Evolutionary conservation across 2,888 invertebrate species (phyloP).

Genomic region (Aphodius sticticus): DNA sequence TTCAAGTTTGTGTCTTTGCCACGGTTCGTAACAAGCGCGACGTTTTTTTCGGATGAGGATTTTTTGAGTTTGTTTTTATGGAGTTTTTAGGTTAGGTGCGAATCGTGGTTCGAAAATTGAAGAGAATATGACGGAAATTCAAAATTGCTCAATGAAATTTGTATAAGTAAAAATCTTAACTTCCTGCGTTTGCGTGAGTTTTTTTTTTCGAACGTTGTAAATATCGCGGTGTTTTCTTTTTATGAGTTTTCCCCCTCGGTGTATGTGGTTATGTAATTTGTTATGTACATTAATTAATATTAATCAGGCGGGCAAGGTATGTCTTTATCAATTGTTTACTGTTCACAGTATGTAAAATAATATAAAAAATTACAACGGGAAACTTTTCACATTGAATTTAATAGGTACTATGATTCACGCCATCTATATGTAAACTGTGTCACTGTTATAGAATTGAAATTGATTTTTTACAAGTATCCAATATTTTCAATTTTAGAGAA

Average conservation of each 20-base stretch:
- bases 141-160: not conserved
- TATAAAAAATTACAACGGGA: no score
- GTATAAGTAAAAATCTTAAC: not conserved
- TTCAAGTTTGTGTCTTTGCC: not conserved
- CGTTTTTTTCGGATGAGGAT: not conserved
- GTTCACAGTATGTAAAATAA: not conserved
- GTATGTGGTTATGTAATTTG: slow-evolving; percentile 4
- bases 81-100: not conserved
- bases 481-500: no score
- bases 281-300: not conserved
- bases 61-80: not conserved
- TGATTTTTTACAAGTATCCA: no score
- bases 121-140: not conserved
- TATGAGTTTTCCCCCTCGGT: not conserved
- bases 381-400: no score
- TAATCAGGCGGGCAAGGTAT: not conserved
- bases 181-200: not conserved
- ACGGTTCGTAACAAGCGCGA: not conserved
- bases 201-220: not conserved
- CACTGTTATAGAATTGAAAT: no score
- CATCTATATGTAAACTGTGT: no score
- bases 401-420: no score
- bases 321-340: not conserved
- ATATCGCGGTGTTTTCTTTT: not conserved
- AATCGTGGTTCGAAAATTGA: not conserved